These are phyloP conservation scores for Acrocephalus kingi DNA, from an alignment of 2,113 vertebrate species.

Conservation along the genomic window DNA sequence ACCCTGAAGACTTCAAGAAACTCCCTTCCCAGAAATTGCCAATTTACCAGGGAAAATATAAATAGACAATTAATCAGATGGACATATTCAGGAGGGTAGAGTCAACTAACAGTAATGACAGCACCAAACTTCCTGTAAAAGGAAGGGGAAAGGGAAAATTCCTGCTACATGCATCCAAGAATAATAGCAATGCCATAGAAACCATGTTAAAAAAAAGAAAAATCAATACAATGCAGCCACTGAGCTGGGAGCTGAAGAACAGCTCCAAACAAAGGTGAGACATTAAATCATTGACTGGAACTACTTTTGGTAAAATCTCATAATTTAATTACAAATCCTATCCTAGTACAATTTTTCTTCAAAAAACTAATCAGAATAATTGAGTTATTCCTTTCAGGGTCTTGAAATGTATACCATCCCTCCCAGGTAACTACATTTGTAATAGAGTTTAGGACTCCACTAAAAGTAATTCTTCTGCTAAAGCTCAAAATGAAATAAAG, in stretches of 20 bases:
- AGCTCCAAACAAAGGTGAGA: constrained; percentile 6
- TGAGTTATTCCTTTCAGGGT: not conserved
- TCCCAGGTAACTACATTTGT: not conserved
- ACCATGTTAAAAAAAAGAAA: not conserved
- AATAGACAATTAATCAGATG: not conserved
- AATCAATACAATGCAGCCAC: constrained; percentile 11
- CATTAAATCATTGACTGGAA: constrained; percentile 2
- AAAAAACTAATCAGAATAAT: not conserved
- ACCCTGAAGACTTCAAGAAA: not conserved
- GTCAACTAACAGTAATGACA: not conserved
- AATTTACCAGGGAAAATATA: not conserved
- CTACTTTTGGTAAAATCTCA: constrained; percentile 16
- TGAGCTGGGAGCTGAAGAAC: not conserved
- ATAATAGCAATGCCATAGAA: constrained; percentile 20
- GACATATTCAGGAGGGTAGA: not conserved
- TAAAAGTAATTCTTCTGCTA: not conserved
- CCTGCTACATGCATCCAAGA: not conserved
- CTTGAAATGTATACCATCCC: not conserved
- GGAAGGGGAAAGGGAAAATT: not conserved
- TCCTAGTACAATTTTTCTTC: not conserved
- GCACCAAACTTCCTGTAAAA: not conserved
- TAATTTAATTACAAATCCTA: constrained; percentile 19
- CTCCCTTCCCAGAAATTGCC: not conserved
- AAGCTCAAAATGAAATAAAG: not conserved
- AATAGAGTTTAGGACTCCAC: not conserved